Percentiles rank a stretch among this genome's conserved stretches.
Conservation (phyloP, 2,888 invertebrate species). For the Megaustenia siamemsis region DNA sequence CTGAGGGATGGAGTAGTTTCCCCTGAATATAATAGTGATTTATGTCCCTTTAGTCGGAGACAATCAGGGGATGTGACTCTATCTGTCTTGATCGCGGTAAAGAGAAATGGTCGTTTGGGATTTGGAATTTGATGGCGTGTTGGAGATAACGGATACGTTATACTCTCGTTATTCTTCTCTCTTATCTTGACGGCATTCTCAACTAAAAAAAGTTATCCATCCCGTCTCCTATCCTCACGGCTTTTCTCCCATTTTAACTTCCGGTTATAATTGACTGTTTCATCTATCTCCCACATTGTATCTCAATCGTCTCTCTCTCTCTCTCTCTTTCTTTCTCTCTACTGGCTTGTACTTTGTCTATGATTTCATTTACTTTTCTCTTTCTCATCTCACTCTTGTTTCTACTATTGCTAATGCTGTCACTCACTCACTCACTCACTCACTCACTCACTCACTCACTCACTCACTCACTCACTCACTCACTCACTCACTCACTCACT, state of each 20-base stretch:
- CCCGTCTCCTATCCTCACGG: not conserved
- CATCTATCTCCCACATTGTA: not conserved
- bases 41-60: too few species aligned
- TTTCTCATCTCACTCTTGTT: not conserved
- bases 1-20: too few species aligned
- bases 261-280: not conserved
- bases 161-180: too few species aligned
- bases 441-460: not conserved
- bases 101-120: too few species aligned
- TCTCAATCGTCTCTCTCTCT: not conserved
- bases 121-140: too few species aligned
- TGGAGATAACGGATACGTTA: too few species aligned
- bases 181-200: not conserved
- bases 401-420: not conserved
- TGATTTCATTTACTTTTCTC: not conserved
- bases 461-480: not conserved
- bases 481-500: not conserved
- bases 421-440: not conserved
- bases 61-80: too few species aligned
- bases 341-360: not conserved
- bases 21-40: too few species aligned
- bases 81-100: too few species aligned
- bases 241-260: too few species aligned
- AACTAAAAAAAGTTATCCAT: not conserved
- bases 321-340: not conserved